Evolutionary conservation across 2,888 invertebrate species (phyloP).

Genomic region (Craniophora ligustri): DNA sequence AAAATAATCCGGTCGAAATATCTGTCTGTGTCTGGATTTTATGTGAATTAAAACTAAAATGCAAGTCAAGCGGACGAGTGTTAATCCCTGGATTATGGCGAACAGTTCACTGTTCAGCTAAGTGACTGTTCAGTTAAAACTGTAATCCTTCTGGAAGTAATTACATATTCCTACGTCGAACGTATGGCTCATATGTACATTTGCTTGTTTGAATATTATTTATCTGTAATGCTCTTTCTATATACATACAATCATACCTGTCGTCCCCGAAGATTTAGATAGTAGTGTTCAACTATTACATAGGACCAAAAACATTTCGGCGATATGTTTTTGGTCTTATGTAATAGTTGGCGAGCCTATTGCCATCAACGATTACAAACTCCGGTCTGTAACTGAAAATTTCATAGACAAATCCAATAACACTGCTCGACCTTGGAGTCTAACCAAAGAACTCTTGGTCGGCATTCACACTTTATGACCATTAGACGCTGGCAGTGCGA

Average conservation of each 20-base stretch:
- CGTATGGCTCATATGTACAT: neutral
- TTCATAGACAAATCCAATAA: no score
- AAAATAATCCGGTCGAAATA: slow-evolving; percentile 38
- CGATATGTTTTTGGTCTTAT: no score
- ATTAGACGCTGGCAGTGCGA: no score
- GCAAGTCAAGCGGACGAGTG: slow-evolving; percentile 40
- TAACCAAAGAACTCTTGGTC: no score
- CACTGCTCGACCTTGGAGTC: no score
- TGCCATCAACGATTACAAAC: no score
- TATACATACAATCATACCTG: neutral
- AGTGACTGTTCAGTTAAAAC: slow-evolving; percentile 42
- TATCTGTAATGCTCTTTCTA: neutral
- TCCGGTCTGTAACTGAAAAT: no score
- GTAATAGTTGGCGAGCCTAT: no score
- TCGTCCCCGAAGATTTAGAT: neutral
- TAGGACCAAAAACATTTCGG: no score
- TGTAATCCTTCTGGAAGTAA: slow-evolving; percentile 37
- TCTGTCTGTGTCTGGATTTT: slow-evolving; percentile 41
- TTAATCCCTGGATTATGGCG: slow-evolving; percentile 50
- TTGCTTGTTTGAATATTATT: neutral
- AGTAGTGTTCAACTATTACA: no score
- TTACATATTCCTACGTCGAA: slow-evolving; percentile 34
- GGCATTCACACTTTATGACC: no score
- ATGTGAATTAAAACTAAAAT: slow-evolving; percentile 44
- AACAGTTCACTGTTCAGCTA: slow-evolving; percentile 19